These are phyloP conservation scores for Dorcus parallelipipedus DNA, from an alignment of 2,888 invertebrate species.

Conservation along the genomic window DNA sequence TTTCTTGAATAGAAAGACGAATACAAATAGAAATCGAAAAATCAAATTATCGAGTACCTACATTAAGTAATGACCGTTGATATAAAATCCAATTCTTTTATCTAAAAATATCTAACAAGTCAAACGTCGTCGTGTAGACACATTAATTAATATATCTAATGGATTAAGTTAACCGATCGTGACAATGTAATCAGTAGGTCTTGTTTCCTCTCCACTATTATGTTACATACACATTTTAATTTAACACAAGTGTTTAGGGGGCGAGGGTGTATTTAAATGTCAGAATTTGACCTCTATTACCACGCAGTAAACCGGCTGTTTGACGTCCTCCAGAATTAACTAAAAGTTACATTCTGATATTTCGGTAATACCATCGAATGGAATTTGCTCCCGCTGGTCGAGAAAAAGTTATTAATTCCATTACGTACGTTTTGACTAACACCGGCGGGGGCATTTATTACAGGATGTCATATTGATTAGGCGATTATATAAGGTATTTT, in stretches of 20 bases:
- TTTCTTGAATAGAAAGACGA: no score
- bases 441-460: no score
- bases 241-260: conserved; percentile 1
- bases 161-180: no score
- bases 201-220: conserved; percentile 5
- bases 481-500: neutral
- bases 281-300: conserved; percentile 31
- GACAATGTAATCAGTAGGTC: neutral
- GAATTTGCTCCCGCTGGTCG: no score
- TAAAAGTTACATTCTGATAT: conserved; percentile 20
- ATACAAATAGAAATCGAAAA: no score
- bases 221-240: conserved; percentile 13
- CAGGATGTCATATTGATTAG: neutral
- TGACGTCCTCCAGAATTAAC: conserved; percentile 20
- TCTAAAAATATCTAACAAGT: neutral
- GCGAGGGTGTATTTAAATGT: conserved; percentile 25
- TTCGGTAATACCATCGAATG: no score
- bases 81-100: neutral
- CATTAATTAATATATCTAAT: no score
- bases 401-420: no score
- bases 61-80: no score
- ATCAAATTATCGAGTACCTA: no score
- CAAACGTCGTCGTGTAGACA: no score
- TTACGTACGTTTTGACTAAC: no score
- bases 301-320: conserved; percentile 23